Conservation (phyloP, 2,888 invertebrate genomes). For the Tenthredo distinguenda region DNA sequence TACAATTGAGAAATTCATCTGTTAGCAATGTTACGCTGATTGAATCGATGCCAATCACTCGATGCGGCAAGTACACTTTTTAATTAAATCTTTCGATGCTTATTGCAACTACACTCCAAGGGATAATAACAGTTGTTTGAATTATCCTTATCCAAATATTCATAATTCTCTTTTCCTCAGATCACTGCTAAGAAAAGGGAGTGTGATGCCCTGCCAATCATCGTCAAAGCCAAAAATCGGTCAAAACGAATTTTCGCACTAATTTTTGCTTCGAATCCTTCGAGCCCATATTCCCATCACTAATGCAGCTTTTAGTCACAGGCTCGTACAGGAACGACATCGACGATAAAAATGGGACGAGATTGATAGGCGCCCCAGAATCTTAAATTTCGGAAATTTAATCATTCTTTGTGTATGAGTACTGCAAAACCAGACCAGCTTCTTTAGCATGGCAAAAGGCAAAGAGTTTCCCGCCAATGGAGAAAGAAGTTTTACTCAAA, state of each 20-base stretch:
- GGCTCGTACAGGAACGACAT: neutral
- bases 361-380: neutral
- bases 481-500: neutral
- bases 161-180: neutral
- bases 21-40: neutral
- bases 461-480: neutral
- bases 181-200: neutral
- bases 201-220: neutral
- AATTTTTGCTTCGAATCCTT: neutral
- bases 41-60: neutral
- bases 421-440: neutral
- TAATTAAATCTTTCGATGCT: neutral
- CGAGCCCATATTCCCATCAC: neutral
- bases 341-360: too few relatives aligned
- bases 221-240: neutral
- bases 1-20: neutral
- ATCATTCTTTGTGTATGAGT: neutral
- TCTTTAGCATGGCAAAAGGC: neutral
- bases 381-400: neutral
- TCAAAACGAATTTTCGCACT: neutral
- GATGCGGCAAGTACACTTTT: neutral
- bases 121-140: neutral
- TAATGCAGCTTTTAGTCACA: neutral
- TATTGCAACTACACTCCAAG: neutral
- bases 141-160: neutral